Evolutionary conservation across 2,797 vertebrate genomes (phyloP).

Genomic region (Discoglossus pictus): DNA sequence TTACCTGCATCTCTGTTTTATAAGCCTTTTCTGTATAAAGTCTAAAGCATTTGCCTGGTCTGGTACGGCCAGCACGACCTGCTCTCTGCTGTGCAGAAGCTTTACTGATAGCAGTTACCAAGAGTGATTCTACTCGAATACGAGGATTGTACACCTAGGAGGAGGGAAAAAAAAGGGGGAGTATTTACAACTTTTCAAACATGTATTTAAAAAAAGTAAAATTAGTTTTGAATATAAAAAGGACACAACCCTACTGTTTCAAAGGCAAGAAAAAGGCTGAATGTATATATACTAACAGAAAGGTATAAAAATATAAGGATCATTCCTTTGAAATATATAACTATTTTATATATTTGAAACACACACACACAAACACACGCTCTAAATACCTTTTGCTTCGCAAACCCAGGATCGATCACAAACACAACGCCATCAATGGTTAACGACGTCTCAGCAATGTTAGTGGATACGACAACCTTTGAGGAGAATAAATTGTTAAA

Average conservation of each 20-base stretch:
- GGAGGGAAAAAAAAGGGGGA: background rate
- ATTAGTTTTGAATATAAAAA: no score
- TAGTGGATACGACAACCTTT: slow-evolving; percentile 96
- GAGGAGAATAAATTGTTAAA: slow-evolving; percentile 28
- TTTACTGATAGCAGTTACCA: slow-evolving; percentile 96
- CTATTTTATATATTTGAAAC: no score
- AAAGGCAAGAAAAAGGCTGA: no score
- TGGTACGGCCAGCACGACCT: slow-evolving; percentile 90
- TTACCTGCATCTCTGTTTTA: slow-evolving; percentile 98
- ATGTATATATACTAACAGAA: no score
- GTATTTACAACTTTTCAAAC: background rate
- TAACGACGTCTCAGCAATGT: slow-evolving; percentile 97
- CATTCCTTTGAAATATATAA: no score
- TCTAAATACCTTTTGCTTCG: slow-evolving; percentile 91
- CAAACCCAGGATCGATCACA: slow-evolving; percentile 98
- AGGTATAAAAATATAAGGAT: no score
- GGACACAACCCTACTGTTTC: no score
- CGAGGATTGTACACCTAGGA: slow-evolving; percentile 93
- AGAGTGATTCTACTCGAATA: slow-evolving; percentile 94
- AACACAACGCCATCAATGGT: slow-evolving; percentile 97
- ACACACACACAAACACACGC: no score
- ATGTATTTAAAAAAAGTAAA: background rate
- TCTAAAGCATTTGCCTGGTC: slow-evolving; percentile 94
- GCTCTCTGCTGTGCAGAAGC: slow-evolving; percentile 96
- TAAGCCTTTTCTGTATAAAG: slow-evolving; percentile 98